Evolutionary conservation across 2,888 invertebrate genomes (phyloP).

Genomic region (Vesta saturnalis): DNA sequence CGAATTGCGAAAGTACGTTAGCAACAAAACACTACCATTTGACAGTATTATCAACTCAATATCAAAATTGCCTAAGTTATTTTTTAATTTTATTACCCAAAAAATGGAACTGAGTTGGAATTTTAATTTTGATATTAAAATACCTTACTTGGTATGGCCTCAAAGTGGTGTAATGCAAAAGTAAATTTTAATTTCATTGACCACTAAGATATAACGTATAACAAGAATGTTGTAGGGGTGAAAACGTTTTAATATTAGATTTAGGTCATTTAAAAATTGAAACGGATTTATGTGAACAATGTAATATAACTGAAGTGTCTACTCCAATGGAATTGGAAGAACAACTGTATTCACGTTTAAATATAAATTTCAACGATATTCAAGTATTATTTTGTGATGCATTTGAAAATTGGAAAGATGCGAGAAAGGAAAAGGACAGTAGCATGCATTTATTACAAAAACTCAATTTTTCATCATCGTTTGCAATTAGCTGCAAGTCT

Average conservation of each 20-base stretch:
- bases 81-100: conserved; percentile 44
- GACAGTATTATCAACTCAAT: conserved; percentile 20
- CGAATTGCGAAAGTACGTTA: conserved; percentile 76
- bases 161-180: conserved; percentile 76
- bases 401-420: conserved; percentile 80
- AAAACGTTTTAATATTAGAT: conserved; percentile 77
- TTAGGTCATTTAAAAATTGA: conserved; percentile 74
- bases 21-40: conserved; percentile 40
- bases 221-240: conserved; percentile 65
- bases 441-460: conserved; percentile 79
- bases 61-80: conserved; percentile 39
- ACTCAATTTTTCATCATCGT: conserved; percentile 60
- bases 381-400: conserved; percentile 71
- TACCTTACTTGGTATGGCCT: conserved; percentile 80
- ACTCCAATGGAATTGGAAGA: conserved; percentile 87
- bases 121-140: conserved; percentile 78
- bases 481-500: conserved; percentile 53
- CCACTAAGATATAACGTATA: neutral
- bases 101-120: conserved; percentile 57
- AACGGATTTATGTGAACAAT: conserved; percentile 78
- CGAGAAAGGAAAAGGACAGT: conserved; percentile 75
- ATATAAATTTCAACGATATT: conserved; percentile 73
- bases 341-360: conserved; percentile 79
- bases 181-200: conserved; percentile 63
- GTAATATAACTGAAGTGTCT: conserved; percentile 75